Evolutionary conservation across 2,797 vertebrate species (phyloP).

Genomic region (Limnodromus scolopaceus): DNA sequence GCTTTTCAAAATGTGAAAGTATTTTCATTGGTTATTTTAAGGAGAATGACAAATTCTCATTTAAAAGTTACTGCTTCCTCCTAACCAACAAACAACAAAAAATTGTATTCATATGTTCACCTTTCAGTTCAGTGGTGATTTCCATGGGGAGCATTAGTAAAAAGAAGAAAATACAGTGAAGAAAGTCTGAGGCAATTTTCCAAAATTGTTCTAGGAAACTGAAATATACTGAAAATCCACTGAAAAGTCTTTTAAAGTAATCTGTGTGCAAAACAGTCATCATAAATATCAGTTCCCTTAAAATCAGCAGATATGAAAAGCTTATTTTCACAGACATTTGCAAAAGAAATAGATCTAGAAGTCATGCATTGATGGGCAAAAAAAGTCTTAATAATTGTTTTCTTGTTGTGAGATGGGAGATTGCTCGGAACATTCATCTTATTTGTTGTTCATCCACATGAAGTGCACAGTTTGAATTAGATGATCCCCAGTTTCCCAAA

Average conservation of each 20-base stretch:
- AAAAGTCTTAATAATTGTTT: neutral
- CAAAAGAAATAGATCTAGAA: neutral
- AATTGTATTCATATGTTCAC: neutral
- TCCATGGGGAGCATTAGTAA: neutral
- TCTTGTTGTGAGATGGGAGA: neutral
- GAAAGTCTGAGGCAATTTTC: neutral
- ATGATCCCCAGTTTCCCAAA: neutral
- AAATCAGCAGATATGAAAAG: neutral
- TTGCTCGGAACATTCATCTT: neutral
- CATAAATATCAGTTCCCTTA: neutral
- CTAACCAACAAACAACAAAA: neutral
- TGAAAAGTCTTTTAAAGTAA: constrained; percentile 39
- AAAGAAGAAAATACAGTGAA: constrained; percentile 11
- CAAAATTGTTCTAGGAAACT: neutral
- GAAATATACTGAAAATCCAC: neutral
- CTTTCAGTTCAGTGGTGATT: neutral
- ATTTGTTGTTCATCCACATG: neutral
- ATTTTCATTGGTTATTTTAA: neutral
- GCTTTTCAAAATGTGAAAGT: neutral
- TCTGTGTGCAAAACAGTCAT: constrained; percentile 21
- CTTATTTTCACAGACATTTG: constrained; percentile 16
- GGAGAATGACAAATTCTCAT: neutral
- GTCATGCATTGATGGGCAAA: neutral
- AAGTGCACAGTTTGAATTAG: neutral
- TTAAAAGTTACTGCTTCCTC: neutral